phyloP scores from a whole-genome alignment of 2,797 vertebrate species.

The Agapornis canus region DNA sequence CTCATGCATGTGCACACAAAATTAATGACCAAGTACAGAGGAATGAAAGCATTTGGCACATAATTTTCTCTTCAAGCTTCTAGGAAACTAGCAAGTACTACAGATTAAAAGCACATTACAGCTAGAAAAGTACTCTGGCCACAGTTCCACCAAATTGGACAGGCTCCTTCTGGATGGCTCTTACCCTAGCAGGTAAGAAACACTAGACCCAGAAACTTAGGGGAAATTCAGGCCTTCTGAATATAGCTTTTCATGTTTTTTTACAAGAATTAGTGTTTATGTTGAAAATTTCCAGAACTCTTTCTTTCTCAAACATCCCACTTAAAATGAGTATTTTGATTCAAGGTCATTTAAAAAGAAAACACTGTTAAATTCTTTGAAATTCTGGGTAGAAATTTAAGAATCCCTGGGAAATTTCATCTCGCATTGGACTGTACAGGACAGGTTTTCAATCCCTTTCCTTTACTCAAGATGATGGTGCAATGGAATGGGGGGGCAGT shows the following conservation, averaged over 20 bases:
- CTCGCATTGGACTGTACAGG: background rate
- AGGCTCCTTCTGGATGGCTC: background rate
- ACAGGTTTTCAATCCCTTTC: background rate
- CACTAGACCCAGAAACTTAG: background rate
- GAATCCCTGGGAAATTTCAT: constrained; percentile 21
- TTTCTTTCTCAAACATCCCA: constrained; percentile 34
- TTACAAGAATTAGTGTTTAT: constrained; percentile 17
- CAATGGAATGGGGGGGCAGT: background rate
- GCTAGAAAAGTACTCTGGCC: background rate
- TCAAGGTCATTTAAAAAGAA: constrained; percentile 61
- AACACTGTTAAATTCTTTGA: constrained; percentile 59
- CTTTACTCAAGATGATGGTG: background rate
- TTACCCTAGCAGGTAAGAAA: background rate
- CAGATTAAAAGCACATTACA: background rate
- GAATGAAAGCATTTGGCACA: background rate
- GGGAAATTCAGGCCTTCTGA: background rate
- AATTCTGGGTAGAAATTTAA: constrained; percentile 61
- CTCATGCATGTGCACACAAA: background rate
- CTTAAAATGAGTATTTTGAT: constrained; percentile 56
- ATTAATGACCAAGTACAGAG: background rate
- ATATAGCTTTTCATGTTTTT: background rate
- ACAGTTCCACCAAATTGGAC: background rate
- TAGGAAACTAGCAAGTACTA: background rate
- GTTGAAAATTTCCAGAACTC: constrained; percentile 51
- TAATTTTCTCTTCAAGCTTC: background rate